phyloP scores from a whole-genome alignment of 1,140 invertebrate species.

The Zaprionus davidi region DNA sequence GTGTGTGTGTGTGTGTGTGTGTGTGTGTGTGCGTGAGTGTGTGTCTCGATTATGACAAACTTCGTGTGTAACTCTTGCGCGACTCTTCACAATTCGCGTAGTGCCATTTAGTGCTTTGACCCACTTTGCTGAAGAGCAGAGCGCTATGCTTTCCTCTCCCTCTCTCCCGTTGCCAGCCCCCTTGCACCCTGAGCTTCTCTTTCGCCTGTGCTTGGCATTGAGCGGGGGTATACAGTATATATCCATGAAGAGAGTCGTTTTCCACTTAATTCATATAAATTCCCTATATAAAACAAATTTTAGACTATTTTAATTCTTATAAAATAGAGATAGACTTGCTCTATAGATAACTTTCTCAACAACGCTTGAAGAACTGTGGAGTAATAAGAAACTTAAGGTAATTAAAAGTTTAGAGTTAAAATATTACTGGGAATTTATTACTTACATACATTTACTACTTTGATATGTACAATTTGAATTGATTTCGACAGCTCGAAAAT shows the following conservation, averaged over 20 bases:
- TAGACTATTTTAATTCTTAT: neutral
- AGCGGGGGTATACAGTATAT: neutral
- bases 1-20: slow-evolving; percentile 29
- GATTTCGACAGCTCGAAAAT: no score
- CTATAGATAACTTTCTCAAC: no score
- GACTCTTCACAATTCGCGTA: slow-evolving; percentile 11
- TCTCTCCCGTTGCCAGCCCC: neutral
- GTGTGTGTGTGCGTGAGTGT: slow-evolving; percentile 16
- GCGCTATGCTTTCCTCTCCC: neutral
- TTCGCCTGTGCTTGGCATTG: neutral
- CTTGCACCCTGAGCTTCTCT: neutral
- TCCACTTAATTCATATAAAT: no score
- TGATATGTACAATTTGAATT: no score
- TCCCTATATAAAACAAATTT: neutral
- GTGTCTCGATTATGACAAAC: slow-evolving; percentile 20
- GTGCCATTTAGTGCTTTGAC: slow-evolving; percentile 35
- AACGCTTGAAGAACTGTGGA: no score
- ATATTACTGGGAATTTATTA: no score
- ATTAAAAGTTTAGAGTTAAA: neutral
- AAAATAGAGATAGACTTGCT: neutral
- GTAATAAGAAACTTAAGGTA: neutral
- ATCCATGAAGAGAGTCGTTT: neutral
- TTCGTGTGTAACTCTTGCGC: slow-evolving; percentile 14
- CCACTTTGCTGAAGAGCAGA: slow-evolving; percentile 13
- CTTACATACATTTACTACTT: no score